Evolutionary conservation across 1,140 invertebrate species (phyloP), one percentile per base, ranked within the genome.

Genomic region (Zeugodacus cucurbitae): DNA sequence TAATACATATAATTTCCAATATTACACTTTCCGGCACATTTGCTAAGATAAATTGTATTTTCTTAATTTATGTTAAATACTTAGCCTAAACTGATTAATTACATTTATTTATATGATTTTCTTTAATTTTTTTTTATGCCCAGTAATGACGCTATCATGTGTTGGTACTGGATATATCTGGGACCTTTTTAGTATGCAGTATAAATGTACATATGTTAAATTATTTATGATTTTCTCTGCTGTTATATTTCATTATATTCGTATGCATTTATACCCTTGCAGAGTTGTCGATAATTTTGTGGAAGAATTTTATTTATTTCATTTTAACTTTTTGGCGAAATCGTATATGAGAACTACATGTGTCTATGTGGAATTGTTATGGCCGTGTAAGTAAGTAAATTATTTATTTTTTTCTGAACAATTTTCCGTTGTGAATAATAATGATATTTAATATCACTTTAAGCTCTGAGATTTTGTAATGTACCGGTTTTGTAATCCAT

Each of bases 1-100:
- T 48, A 48, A 48, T 54, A 48, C 10, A 44, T 29, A 20, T 26
- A 82, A 5, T 44, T 37, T 59, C 34, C 22, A 59, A 85, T 89
- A 89, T 89, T 89, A 89, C 88, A 89, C 88, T 62, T 89, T 89
- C 88, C 88, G 88, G 88, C 88, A 78, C 88, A 82, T 82, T 48
- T 74, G 57, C 74, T 59, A 82, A 41, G 20, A 78, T 88, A 82
- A 62, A 17, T 85, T 88, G 59, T 58, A 57, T 88, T 70, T 88
- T 29, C 48, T 67, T 57, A 78, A 32, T n/a, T 88, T 58, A 58
- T 14, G 57, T 44, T 70, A n/a, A 17, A 67, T 86, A 22, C 29
- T 70, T 58, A 86, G 20, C 22, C 22, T 34, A 67, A 37, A 54
- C 14, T 54, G 11, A 11, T 54, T 54, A 54, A 20, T 87, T 78